Evolutionary conservation across 1,140 invertebrate genomes (phyloP), one percentile per base, ranked within the genome.

Genomic region (Heliconius hermathena): DNA sequence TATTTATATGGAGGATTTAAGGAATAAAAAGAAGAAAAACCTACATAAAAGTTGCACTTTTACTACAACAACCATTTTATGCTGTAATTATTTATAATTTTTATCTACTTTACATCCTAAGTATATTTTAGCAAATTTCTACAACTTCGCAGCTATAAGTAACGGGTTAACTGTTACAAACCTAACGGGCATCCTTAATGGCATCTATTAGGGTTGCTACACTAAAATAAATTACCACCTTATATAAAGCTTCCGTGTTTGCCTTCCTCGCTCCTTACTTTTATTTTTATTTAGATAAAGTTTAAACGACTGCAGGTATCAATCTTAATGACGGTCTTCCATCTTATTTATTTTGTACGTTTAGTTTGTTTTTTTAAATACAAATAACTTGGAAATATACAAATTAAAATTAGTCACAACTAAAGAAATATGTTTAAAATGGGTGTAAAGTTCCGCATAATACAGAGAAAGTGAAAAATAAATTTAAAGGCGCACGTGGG

Each of bases 191-290:
- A 46, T 11, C 46, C 66, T 54, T 79, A 76, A 79, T 79, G 52
- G 46, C 73, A 71, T 71, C 46, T 66, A 74, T 73, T 73, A 78
- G 77, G 72, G 73, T 78, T 75, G 73, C 78, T 71, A 71, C 57
- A 46, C 77, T 74, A 38, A 75, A 79, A 79, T 76, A 79, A 71
- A 79, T 79, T 76, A 76, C 78, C 74, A 71, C 74, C 70, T 79
- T 79, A 75, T 60, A 71, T 60, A 71, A 52, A 77, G 76, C 66
- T 72, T 54, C n/a, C 20, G 26, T 66, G 66, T 76, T 77, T 77
- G 70, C 70, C 22, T 71, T 77, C 36, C 70, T 20, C 70, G 49
- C 20, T 77, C 33, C 46, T 41, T 52, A 70, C 75, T 52, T 49
- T 46, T 73, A 73, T 73, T 46, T 52, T 52, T 49, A 73, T 73